Evolutionary conservation across 2,888 invertebrate genomes (phyloP), one percentile per base, ranked within the genome.

Genomic region (Mesorhabditis sp.): DNA sequence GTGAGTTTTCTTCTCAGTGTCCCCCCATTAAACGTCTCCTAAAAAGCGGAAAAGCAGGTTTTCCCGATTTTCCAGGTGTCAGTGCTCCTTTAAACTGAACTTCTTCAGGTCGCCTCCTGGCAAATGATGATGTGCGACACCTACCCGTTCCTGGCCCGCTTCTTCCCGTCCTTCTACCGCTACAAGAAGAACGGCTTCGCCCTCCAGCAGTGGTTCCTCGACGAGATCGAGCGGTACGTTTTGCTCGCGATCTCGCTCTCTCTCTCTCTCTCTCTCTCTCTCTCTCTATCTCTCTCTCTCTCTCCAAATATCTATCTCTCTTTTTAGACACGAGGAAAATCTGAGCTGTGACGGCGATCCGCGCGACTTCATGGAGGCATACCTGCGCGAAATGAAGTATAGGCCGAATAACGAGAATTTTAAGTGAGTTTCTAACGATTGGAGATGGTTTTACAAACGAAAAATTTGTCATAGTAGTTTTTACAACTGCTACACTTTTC

Each of bases 331-430:
- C 45, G 65, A 45, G 10, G 68, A 67, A 45, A 28, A 45, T 6
- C 65, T 74, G 62, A 70, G 74, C 65, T 64, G 62, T 4, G 70
- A 72, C 28, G 71, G 73, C 15, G 78, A 70, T 43, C 71, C 80
- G 5, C 69, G 73, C 43, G 81, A 82, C 69, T 82, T 81, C 70
- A 81, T 81, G 71, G 82, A 82, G 65, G 76, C 76, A 13, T 82
- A 78, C 63, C 67, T 81, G 67, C 62, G 70, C 15, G 77, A 76
- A 58, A 74, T 77, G 72, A 43, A 66, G 62, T 44, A 42, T 10
- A 13, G 64, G 1, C 63, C 67, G 45, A 43, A 6, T 3, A 68
- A 68, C 6, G 3, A 4, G 13, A 44, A 68, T 50, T 68, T 68
- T 65, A 61, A 58, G 68, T 65, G 5, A 50, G 68, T 58, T 65